Evolutionary conservation across 2,113 vertebrate species (phyloP).

Genomic region (Parus major): DNA sequence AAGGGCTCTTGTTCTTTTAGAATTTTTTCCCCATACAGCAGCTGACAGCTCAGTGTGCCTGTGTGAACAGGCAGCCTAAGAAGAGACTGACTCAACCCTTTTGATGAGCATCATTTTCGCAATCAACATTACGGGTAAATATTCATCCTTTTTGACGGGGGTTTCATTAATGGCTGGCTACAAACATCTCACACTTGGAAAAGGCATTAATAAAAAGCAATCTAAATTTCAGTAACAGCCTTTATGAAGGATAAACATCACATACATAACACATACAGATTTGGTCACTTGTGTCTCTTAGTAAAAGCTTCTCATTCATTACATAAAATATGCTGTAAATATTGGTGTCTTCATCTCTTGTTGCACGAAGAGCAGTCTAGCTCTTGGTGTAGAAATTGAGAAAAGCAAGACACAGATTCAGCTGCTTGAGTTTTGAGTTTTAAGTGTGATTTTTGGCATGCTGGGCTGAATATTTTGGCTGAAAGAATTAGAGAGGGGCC

Average conservation of each 20-base stretch:
- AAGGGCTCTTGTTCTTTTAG: neutral
- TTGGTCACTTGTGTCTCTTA: neutral
- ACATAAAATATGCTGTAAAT: neutral
- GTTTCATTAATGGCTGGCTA: neutral
- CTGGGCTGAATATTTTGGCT: neutral
- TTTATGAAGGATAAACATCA: neutral
- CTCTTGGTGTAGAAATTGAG: neutral
- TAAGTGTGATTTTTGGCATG: conserved; percentile 5
- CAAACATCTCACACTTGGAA: neutral
- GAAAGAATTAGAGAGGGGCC: neutral
- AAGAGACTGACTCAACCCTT: neutral
- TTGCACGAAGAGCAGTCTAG: neutral
- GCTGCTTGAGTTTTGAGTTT: neutral
- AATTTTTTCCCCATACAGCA: neutral
- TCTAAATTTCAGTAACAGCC: neutral
- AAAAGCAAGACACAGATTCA: neutral
- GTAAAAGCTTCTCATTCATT: neutral
- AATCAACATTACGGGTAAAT: neutral
- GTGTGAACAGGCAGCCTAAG: neutral
- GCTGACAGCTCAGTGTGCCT: neutral
- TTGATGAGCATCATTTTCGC: neutral
- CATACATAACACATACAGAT: neutral
- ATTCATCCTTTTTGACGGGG: neutral
- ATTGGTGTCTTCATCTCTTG: neutral
- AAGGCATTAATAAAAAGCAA: neutral